Evolutionary conservation across 1,140 invertebrate genomes (phyloP).

Genomic region (Aphidius ervi): DNA sequence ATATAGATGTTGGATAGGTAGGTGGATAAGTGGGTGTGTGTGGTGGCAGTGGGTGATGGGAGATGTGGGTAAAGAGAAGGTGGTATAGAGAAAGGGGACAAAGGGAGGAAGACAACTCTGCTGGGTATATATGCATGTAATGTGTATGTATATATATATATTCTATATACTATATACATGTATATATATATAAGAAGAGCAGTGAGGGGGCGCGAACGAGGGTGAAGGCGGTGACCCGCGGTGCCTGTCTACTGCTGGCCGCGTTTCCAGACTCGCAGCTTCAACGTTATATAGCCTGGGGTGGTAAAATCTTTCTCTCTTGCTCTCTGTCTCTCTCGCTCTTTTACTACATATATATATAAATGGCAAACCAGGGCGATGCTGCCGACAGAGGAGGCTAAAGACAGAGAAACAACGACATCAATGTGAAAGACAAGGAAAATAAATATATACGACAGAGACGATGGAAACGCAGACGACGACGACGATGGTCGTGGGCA

Average conservation of each 20-base stretch:
- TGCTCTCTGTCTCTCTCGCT: slow-evolving; percentile 20
- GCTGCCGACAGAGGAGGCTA: slow-evolving; percentile 14
- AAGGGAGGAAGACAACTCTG: slow-evolving; percentile 3
- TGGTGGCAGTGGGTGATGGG: background rate
- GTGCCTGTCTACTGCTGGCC: slow-evolving; percentile 40
- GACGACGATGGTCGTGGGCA: slow-evolving; percentile 11
- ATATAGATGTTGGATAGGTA: too few relatives aligned
- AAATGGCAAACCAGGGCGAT: slow-evolving; percentile 6
- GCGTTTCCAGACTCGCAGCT: slow-evolving; percentile 36
- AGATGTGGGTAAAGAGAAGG: background rate
- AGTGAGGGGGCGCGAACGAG: slow-evolving; percentile 12
- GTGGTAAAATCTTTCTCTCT: slow-evolving; percentile 7
- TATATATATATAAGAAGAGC: background rate
- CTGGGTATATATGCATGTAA: too few relatives aligned
- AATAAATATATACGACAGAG: background rate
- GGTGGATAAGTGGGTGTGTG: background rate
- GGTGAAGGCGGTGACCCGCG: slow-evolving; percentile 39
- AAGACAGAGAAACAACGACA: slow-evolving; percentile 1
- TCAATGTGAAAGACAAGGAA: background rate
- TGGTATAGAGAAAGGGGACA: slow-evolving; percentile 2
- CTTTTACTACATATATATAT: slow-evolving; percentile 5
- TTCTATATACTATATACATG: too few relatives aligned
- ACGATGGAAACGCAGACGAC: slow-evolving; percentile 5
- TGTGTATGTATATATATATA: too few relatives aligned
- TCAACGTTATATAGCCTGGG: slow-evolving; percentile 30